phyloP scores from a whole-genome alignment of 2,113 vertebrate species.

The Sialia sialis region DNA sequence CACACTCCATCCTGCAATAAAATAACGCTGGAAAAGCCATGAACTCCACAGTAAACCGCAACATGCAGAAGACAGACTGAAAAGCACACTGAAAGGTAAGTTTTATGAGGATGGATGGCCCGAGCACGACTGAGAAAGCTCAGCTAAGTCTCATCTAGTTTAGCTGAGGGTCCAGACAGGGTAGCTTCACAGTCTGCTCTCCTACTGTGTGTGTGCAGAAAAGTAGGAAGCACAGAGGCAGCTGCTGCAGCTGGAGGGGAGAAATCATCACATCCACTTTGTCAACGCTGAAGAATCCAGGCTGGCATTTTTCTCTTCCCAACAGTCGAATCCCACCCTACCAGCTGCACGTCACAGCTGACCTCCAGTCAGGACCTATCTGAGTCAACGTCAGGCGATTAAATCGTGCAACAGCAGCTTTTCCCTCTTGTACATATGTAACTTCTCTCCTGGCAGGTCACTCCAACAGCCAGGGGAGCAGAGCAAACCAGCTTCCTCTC shows the following conservation, averaged over 20 bases:
- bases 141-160: neutral
- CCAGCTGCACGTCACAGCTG: slow-evolving; percentile 58
- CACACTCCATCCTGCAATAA: neutral
- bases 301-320: slow-evolving; percentile 41
- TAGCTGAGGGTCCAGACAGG: neutral
- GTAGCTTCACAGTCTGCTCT: slow-evolving; percentile 12
- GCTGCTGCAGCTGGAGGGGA: slow-evolving; percentile 22
- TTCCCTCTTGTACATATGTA: neutral
- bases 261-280: slow-evolving; percentile 25
- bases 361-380: slow-evolving; percentile 58
- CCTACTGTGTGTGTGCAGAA: neutral
- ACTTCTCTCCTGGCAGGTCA: neutral
- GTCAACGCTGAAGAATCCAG: neutral
- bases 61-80: neutral
- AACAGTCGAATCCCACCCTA: slow-evolving; percentile 42
- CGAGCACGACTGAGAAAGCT: neutral
- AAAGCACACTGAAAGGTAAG: neutral
- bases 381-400: neutral
- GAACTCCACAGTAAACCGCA: neutral
- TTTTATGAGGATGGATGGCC: neutral
- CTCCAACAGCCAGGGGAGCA: neutral
- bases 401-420: neutral
- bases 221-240: neutral
- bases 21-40: neutral
- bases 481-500: neutral